Base-by-base conservation (phyloP, 2,113 vertebrate species). In the Vombatus ursinus region DNA sequence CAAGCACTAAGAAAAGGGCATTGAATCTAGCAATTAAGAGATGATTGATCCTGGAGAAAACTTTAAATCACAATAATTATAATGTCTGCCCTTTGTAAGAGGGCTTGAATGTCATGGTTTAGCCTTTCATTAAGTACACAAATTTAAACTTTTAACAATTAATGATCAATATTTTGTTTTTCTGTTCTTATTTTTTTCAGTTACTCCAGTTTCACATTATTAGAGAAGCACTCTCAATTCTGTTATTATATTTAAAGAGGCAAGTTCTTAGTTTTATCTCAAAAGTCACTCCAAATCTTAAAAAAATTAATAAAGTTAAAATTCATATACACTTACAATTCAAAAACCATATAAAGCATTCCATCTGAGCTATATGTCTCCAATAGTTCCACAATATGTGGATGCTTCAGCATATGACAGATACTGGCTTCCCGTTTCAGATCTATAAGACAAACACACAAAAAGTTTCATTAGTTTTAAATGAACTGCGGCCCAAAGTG, bases 321-420 rank as follows among this genome's bases (percentile, higher is more conserved):
- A 84, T 5, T 84, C 7, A 96, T 77, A 92, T 61, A 97, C 96
- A 99, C 99, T 99, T 99, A 99, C 99, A 99, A 99, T 99, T 99
- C 99, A 91, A 99, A 99, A 94, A 99, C 99, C 99, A 99, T 99
- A 98, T 99, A 99, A 98, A 99, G 99, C 99, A 99, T 99, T 98
- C 99, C 99, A 98, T 99, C 99, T 61, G 99, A 99, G 98, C 99
- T 99, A 99, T 99, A 99, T 2, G 99, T 99, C 98, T 99, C 99
- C 98, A 99, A 98, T 89, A 99, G 98, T 98, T 99, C 99, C 96
- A 99, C 99, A 97, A 99, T 99, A 98, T 99, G 99, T 89, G 99
- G 99, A 98, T 99, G 99, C 97, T 99, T 99, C 98, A 99, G 99
- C 99, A 99, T 99, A 98, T 99, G 99, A 98, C 99, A 99, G 98